Conservation (phyloP, 2,113 vertebrate species). For the Pedionomus torquatus region DNA sequence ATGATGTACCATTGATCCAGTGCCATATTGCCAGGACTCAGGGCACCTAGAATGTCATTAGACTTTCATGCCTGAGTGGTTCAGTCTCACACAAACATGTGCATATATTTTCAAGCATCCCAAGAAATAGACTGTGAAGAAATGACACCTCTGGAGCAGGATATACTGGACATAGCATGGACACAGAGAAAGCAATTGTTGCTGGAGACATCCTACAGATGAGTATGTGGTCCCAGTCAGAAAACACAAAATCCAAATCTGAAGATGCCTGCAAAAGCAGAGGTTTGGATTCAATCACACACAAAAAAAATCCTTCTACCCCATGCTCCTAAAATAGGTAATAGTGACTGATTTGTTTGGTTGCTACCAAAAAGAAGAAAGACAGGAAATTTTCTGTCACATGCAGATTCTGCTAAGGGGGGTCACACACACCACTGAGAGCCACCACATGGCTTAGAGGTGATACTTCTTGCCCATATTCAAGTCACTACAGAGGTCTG, state of each 20-base stretch:
- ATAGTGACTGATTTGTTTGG: accelerated
- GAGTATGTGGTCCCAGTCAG: background rate
- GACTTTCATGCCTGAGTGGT: background rate
- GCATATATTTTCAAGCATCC: background rate
- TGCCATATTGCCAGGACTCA: background rate
- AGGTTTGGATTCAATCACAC: background rate
- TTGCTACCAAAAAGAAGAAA: background rate
- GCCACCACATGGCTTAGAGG: background rate
- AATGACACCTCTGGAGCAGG: background rate
- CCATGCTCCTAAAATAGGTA: background rate
- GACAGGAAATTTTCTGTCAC: background rate
- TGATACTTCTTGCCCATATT: background rate
- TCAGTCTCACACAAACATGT: background rate
- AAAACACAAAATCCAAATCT: background rate
- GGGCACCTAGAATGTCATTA: background rate
- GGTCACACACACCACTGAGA: background rate
- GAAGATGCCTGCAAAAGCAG: background rate
- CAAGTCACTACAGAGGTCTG: background rate
- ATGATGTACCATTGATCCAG: background rate
- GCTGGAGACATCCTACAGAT: background rate
- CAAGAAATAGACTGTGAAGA: background rate
- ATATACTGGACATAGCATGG: background rate
- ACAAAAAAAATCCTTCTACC: background rate
- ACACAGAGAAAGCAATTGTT: background rate
- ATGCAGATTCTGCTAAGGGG: background rate